Base-by-base conservation (phyloP, 2,113 vertebrate genomes). In the Mormyrus lacerda region DNA sequence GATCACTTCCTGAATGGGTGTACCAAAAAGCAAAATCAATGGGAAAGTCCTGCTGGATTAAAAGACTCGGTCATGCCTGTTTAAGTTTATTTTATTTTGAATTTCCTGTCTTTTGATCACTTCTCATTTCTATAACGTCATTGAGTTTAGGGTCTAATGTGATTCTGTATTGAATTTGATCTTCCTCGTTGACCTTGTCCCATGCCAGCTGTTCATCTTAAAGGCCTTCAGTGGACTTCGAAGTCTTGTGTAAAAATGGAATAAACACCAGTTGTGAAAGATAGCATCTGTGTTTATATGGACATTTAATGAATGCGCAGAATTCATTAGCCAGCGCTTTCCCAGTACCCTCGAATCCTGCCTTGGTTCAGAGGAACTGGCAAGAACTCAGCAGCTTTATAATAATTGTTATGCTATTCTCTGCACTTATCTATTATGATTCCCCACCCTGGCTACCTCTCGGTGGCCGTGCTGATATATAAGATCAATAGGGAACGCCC, bases 371-470 rank as follows among this genome's bases (percentile, higher is more conserved):
- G 3, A 3, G 10, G 44, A 21, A 53, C 44, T 69, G n/a, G 39
- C 61, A 51, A 87, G 44, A 69, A 87, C 61, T 89, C 85, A 55
- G 85, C 85, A 17, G 45, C 84, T 87, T 90, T 87, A 58, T 61
- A 82, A 88, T 88, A 88, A 90, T 79, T 87, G 89, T 88, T 88
- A 82, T 87, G 86, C 39, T 82, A 88, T 82, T 88, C 48, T 21
- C 76, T 7, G 17, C 7, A 76, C 89, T 90, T 90, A 90, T 90
- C 86, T 88, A n/a, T 79, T 44, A 82, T 35, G 76, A 17, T 50
- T 88, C 73, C 73, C 89, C 76, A 65, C 87, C 89, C 73, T 45
- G 48, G n/a, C 85, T 27, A 50, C 24, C 65, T 44, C 69, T 82
- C 85, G 35, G 21, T 47, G 82, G 55, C 83, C 39, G 31, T 9